Evolutionary conservation across 1,140 invertebrate genomes (phyloP).

Genomic region (Habropoda laboriosa): DNA sequence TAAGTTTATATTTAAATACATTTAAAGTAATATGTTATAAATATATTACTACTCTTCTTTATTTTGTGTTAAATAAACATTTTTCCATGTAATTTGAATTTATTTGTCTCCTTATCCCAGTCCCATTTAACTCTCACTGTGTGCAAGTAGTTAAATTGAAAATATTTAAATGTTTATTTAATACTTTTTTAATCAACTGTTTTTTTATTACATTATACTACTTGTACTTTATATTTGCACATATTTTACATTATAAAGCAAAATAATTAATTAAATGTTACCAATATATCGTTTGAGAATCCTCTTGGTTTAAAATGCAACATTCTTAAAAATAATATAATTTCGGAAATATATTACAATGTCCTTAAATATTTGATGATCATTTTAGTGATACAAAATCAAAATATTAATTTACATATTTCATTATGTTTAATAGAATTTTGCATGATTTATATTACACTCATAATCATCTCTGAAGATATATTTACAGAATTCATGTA

Average conservation of each 20-base stretch:
- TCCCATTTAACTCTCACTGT: conserved; percentile 41
- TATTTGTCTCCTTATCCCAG: conserved; percentile 74
- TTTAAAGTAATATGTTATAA: conserved; percentile 62
- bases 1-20: conserved; percentile 53
- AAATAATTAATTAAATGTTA: not conserved
- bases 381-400: not conserved
- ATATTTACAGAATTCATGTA: not conserved
- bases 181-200: not conserved
- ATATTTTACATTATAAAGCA: not conserved
- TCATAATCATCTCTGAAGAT: not conserved
- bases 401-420: no score
- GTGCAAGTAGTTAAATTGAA: not conserved
- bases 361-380: not conserved
- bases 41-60: conserved; percentile 66
- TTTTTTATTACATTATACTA: no score
- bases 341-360: not conserved
- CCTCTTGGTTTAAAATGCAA: not conserved
- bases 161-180: not conserved
- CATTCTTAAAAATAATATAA: not conserved
- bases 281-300: not conserved
- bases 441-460: conserved; percentile 1
- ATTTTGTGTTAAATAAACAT: conserved; percentile 78
- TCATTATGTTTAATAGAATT: not conserved
- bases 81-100: conserved; percentile 74
- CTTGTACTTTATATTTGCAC: no score